A percentile compares a stretch with the other conserved stretches of the same genome.
phyloP scores from a whole-genome alignment of 2,797 vertebrate species.

The Vireo griseus region DNA sequence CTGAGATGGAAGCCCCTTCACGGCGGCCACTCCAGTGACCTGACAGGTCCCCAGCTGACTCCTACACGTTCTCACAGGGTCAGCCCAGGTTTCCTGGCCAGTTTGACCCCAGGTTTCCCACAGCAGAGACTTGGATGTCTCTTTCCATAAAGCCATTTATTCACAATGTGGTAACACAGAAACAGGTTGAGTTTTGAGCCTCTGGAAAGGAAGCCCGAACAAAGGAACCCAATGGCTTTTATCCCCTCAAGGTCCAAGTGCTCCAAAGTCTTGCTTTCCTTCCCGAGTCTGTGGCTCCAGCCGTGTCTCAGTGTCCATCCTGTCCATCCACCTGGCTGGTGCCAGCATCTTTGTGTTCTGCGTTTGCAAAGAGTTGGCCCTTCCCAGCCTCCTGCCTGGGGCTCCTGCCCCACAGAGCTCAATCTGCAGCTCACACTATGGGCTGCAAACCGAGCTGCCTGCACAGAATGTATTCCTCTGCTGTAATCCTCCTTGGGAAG shows the following conservation, averaged over 20 bases:
- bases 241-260: background rate
- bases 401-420: background rate
- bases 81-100: background rate
- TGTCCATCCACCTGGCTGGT: fast-evolving
- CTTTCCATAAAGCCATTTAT: background rate
- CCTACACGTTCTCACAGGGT: fast-evolving
- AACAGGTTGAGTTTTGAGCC: background rate
- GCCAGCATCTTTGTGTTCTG: fast-evolving
- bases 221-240: background rate
- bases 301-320: background rate
- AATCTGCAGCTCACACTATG: fast-evolving
- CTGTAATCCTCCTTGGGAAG: background rate
- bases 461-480: background rate
- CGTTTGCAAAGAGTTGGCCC: no score
- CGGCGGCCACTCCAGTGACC: background rate
- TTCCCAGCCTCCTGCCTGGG: fast-evolving
- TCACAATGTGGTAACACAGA: fast-evolving
- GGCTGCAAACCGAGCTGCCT: fast-evolving
- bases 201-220: background rate
- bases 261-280: background rate
- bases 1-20: fast-evolving
- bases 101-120: background rate
- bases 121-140: background rate
- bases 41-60: fast-evolving
- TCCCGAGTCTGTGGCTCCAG: fast-evolving